Base-by-base conservation (phyloP, 1,140 invertebrate genomes). In the Riptortus pedestris region DNA sequence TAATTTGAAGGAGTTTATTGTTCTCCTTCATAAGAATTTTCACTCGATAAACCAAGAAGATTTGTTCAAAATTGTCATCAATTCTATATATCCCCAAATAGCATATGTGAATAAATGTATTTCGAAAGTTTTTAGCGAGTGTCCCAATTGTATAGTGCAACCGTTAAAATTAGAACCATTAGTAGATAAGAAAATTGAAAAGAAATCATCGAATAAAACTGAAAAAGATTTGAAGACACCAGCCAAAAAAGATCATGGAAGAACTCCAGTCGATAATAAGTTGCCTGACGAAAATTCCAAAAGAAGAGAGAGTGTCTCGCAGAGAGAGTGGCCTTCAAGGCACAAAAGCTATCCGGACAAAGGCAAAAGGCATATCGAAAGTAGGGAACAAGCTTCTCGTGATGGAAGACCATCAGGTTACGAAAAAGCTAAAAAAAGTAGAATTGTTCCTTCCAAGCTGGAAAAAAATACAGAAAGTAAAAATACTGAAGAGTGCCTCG, bases 361-460 rank as follows among this genome's bases (percentile, higher is more conserved):
- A n/a, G n/a, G n/a, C n/a, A n/a, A n/a, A n/a, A n/a, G n/a, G n/a
- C n/a, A n/a, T n/a, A n/a, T n/a, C n/a, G n/a, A n/a, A n/a, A n/a
- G n/a, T n/a, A n/a, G n/a, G n/a, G n/a, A n/a, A n/a, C n/a, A n/a
- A n/a, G n/a, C n/a, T n/a, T n/a, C n/a, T n/a, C n/a, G n/a, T n/a
- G n/a, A 55, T 55, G 51, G 51, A 27, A 22, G 51, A 27, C 51
- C 51, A 3, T 55, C 51, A 24, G 51, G 51, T 14, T 55, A 55
- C 26, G 51, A 55, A 24, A 55, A 55, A 24, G 51, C 51, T 14
- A 55, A 18, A 11, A 55, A 55, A 26, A 22, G 18, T 1, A 47
- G 45, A 22, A 47, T n/a, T n/a, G n/a, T n/a, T n/a, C n/a, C n/a
- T n/a, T n/a, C n/a, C n/a, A n/a, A n/a, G n/a, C n/a, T n/a, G n/a